Evolutionary conservation across 2,888 invertebrate species (phyloP).

Genomic region (Trimorus sp.): DNA sequence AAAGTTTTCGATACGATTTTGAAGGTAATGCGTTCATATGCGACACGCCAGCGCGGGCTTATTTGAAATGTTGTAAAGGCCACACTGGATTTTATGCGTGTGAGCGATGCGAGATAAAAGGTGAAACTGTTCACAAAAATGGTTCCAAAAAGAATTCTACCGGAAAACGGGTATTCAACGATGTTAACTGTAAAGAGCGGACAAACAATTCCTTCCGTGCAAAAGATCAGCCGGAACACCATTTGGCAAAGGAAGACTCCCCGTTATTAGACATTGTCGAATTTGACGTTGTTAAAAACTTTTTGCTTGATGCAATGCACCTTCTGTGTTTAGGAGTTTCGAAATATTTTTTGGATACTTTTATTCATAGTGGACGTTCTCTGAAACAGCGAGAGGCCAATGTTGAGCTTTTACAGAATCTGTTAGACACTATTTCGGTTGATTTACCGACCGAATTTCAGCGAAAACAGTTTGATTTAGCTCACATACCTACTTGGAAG

Average conservation of each 20-base stretch:
- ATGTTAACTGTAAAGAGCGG: background rate
- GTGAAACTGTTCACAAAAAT: constrained; percentile 17
- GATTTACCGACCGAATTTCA: constrained; percentile 26
- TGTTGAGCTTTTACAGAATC: constrained; percentile 11
- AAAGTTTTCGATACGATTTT: constrained; percentile 16
- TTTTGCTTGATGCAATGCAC: constrained; percentile 26
- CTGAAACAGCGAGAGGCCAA: background rate
- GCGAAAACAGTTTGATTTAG: constrained; percentile 19
- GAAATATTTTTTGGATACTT: background rate
- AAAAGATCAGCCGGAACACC: constrained; percentile 16
- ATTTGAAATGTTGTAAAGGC: constrained; percentile 40
- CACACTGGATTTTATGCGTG: constrained; percentile 33
- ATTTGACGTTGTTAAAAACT: constrained; percentile 17
- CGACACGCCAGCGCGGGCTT: constrained; percentile 32
- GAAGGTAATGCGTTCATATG: constrained; percentile 17
- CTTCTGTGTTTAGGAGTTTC: background rate
- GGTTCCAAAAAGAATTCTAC: background rate
- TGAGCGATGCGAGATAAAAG: constrained; percentile 33
- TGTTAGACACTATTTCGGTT: background rate
- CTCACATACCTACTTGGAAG: constrained; percentile 6
- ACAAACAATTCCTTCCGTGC: constrained; percentile 18
- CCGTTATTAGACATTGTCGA: constrained; percentile 8
- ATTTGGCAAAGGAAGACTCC: constrained; percentile 13
- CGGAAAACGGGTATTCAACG: constrained; percentile 20
- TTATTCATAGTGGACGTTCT: constrained; percentile 1